phyloP scores from a whole-genome alignment of 1,140 invertebrate genomes.

The Calosoma granatense region DNA sequence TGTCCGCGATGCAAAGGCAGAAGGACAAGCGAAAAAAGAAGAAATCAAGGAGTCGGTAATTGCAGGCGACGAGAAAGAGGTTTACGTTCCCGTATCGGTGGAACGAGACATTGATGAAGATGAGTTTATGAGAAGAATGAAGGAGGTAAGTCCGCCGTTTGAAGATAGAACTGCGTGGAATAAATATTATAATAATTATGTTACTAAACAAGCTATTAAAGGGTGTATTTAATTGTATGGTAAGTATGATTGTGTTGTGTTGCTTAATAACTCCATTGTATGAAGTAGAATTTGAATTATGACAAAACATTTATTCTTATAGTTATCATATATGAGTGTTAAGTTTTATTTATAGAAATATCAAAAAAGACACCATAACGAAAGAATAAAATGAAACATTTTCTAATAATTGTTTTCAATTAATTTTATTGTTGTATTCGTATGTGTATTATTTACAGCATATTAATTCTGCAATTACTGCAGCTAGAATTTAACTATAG shows the following conservation, averaged over 20 bases:
- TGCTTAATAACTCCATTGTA: constrained; percentile 13
- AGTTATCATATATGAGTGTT: too few species aligned
- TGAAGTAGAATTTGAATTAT: too few species aligned
- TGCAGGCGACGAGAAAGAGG: constrained; percentile 15
- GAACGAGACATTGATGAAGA: constrained; percentile 23
- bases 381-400: too few species aligned
- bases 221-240: constrained; percentile 28
- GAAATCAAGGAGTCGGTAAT: constrained; percentile 14
- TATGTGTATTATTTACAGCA: too few species aligned
- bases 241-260: constrained; percentile 9
- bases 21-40: constrained; percentile 22
- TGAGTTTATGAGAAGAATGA: constrained; percentile 31
- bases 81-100: constrained; percentile 7
- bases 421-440: too few species aligned
- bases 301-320: too few species aligned
- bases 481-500: too few species aligned
- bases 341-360: too few species aligned
- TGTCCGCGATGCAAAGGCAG: constrained; percentile 31
- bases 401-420: too few species aligned
- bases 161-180: constrained; percentile 29
- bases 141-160: constrained; percentile 34
- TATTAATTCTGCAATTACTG: too few species aligned
- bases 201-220: constrained; percentile 41
- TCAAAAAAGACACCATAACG: too few species aligned
- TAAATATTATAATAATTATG: constrained; percentile 35